phyloP scores from a whole-genome alignment of 2,888 invertebrate genomes.

The Pachymerium ferrugineum region DNA sequence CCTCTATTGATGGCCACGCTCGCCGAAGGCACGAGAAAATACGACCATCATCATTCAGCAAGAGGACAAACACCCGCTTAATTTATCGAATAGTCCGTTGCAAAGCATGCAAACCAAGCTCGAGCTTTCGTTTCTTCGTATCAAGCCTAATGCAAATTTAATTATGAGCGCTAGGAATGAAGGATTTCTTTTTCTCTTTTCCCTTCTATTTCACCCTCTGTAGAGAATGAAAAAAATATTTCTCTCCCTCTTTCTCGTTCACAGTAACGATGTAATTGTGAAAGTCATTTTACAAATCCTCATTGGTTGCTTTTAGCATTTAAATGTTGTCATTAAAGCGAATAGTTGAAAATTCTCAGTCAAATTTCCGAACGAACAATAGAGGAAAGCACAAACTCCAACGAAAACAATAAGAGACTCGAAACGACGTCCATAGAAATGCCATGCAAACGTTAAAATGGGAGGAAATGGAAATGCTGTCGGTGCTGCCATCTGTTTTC shows the following conservation, averaged over 20 bases:
- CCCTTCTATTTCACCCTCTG: conserved; percentile 19
- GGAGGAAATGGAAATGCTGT: background rate
- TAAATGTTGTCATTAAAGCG: conserved; percentile 13
- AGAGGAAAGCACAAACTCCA: background rate
- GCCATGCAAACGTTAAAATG: background rate
- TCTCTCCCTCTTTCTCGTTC: conserved; percentile 8
- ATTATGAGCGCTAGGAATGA: conserved; percentile 14
- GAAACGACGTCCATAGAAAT: conserved; percentile 12
- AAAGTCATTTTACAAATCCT: conserved; percentile 27
- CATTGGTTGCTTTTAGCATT: conserved; percentile 22
- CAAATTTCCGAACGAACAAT: conserved; percentile 19
- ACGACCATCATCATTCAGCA: conserved; percentile 15
- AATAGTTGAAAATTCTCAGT: conserved; percentile 4
- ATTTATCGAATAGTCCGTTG: conserved; percentile 9
- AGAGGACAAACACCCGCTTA: conserved; percentile 17
- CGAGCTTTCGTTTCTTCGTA: background rate
- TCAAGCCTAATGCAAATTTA: conserved; percentile 16
- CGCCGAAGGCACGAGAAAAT: conserved; percentile 13
- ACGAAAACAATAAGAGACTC: conserved; percentile 5
- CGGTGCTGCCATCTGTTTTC: conserved; percentile 21
- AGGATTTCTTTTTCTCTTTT: conserved; percentile 12
- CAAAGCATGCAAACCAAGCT: background rate
- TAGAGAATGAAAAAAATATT: background rate
- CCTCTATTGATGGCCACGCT: conserved; percentile 23
- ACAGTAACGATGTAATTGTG: conserved; percentile 25